phyloP scores from a whole-genome alignment of 2,888 invertebrate species.

The Lamproptera curius region DNA sequence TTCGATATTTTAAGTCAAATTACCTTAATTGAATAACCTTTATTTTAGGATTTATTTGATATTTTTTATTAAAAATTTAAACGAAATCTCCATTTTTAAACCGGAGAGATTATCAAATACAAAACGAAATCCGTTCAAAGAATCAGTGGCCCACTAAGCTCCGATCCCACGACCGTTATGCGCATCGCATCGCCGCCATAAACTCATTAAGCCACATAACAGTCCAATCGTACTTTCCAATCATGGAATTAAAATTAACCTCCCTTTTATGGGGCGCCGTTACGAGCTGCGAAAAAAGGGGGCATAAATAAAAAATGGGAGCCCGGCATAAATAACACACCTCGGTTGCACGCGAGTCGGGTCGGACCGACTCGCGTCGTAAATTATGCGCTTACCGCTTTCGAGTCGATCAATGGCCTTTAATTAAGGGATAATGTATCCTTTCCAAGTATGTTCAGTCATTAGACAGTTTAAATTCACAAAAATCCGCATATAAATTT shows the following conservation, averaged over 20 bases:
- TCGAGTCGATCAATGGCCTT: constrained; percentile 67
- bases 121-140: constrained; percentile 5
- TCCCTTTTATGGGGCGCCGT: constrained; percentile 72
- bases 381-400: constrained; percentile 71
- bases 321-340: constrained; percentile 77
- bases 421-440: constrained; percentile 71
- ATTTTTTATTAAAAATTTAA: too few relatives aligned
- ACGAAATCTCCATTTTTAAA: too few relatives aligned
- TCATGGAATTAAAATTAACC: constrained; percentile 76
- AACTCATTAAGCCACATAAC: constrained; percentile 76
- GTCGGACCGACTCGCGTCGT: constrained; percentile 49
- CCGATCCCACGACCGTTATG: constrained; percentile 60
- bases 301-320: constrained; percentile 71
- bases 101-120: background rate
- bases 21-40: too few relatives aligned
- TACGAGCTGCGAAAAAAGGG: constrained; percentile 79
- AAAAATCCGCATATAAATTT: too few relatives aligned
- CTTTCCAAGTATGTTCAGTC: constrained; percentile 48
- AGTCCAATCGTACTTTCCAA: constrained; percentile 76
- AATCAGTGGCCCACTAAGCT: constrained; percentile 16
- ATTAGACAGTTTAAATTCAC: too few relatives aligned
- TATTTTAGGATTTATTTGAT: too few relatives aligned
- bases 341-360: constrained; percentile 66
- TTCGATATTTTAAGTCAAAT: too few relatives aligned
- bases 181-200: constrained; percentile 60